Percentiles rank a stretch among this genome's conserved stretches.
Evolutionary conservation across 2,797 vertebrate genomes (phyloP).

Genomic region (Diceros bicornis): DNA sequence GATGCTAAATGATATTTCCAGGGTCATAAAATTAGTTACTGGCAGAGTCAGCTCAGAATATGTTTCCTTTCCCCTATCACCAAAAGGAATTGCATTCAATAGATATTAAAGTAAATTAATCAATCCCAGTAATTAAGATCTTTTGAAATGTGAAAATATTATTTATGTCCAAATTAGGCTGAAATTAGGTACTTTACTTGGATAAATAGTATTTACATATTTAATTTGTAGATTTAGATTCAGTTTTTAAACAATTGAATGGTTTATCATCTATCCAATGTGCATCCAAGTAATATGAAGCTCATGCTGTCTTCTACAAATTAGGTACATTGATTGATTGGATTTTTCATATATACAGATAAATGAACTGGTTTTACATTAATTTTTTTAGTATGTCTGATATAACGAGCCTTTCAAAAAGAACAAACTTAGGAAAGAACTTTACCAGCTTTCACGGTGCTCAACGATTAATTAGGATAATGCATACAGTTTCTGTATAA

Average conservation of each 20-base stretch:
- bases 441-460: not conserved
- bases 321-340: conserved; percentile 80
- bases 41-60: not conserved
- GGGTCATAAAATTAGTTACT: conserved; percentile 54
- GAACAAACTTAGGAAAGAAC: conserved; percentile 64
- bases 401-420: conserved; percentile 71
- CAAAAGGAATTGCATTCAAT: conserved; percentile 59
- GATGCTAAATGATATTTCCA: conserved; percentile 43
- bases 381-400: conserved; percentile 64
- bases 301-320: conserved; percentile 84
- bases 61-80: conserved; percentile 52
- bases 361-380: conserved; percentile 71
- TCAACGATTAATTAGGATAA: conserved; percentile 68
- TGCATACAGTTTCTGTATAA: conserved; percentile 9
- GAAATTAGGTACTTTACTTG: conserved; percentile 80
- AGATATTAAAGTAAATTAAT: conserved; percentile 76
- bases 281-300: conserved; percentile 79
- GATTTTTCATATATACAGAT: conserved; percentile 67
- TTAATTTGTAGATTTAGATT: conserved; percentile 86
- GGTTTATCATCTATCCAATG: conserved; percentile 68
- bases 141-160: conserved; percentile 77
- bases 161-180: conserved; percentile 79
- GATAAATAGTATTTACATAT: conserved; percentile 84
- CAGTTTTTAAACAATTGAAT: conserved; percentile 84
- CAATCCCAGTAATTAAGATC: conserved; percentile 72